These are phyloP conservation scores for Chloebia gouldiae DNA, from an alignment of 2,113 vertebrate species.

Conservation along the genomic window DNA sequence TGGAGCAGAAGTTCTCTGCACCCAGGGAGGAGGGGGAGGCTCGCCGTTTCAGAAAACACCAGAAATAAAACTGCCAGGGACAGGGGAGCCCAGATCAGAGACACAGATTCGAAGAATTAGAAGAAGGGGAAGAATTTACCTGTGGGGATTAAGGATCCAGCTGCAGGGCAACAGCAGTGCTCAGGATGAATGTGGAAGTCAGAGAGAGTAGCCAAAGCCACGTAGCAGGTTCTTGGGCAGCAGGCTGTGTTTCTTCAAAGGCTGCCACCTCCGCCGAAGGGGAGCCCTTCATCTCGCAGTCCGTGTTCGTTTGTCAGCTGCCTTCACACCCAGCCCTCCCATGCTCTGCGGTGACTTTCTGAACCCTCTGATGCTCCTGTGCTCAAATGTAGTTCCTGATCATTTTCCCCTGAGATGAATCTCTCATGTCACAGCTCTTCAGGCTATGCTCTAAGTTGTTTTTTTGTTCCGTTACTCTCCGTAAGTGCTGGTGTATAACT, in stretches of 20 bases:
- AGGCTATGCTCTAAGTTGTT: slow-evolving; percentile 8
- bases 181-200: not conserved
- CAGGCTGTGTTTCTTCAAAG: not conserved
- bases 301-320: not conserved
- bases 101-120: not conserved
- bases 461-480: slow-evolving; percentile 4
- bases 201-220: not conserved
- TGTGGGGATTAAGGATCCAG: not conserved
- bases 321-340: not conserved
- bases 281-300: not conserved
- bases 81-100: not conserved
- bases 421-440: slow-evolving; percentile 23
- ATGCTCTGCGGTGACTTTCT: not conserved
- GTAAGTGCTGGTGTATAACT: slow-evolving; percentile 14
- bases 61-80: not conserved
- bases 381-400: slow-evolving; percentile 12
- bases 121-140: not conserved
- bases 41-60: not conserved
- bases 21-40: not conserved
- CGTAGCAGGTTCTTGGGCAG: fast-evolving
- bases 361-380: not conserved
- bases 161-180: not conserved
- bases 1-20: not conserved
- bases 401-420: slow-evolving; percentile 6
- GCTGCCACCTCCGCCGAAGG: not conserved